Conservation (phyloP, 2,113 vertebrate species). For the Proterorhinus semilunaris region DNA sequence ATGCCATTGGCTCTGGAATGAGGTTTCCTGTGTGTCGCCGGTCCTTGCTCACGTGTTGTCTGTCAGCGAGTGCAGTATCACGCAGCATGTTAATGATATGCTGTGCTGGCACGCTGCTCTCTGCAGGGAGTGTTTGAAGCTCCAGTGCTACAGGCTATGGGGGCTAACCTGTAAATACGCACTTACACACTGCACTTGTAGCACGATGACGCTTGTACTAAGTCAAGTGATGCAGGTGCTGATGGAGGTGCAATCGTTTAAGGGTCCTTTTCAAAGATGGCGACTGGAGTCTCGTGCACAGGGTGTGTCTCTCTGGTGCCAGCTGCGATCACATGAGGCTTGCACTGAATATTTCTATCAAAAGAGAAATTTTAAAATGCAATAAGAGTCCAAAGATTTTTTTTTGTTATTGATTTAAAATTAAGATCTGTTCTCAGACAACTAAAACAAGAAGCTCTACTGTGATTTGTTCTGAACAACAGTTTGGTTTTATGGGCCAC, state of each 20-base stretch:
- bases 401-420: too few species aligned
- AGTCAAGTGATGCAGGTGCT: constrained; percentile 5
- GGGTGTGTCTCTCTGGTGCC: constrained; percentile 42
- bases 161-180: constrained; percentile 46
- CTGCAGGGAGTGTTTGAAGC: constrained; percentile 57
- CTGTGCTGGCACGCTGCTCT: constrained; percentile 45
- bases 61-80: constrained; percentile 28
- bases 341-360: background rate
- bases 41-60: constrained; percentile 31
- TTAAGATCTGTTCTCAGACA: too few species aligned
- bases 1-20: background rate
- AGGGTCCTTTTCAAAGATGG: constrained; percentile 15
- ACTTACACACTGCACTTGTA: constrained; percentile 14
- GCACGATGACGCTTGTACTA: constrained; percentile 12
- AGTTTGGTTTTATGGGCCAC: too few species aligned
- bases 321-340: constrained; percentile 32
- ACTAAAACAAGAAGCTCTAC: too few species aligned
- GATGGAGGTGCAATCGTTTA: constrained; percentile 18
- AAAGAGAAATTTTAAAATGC: too few species aligned
- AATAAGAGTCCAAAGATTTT: too few species aligned
- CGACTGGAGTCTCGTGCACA: constrained; percentile 24
- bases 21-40: background rate
- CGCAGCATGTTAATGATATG: constrained; percentile 61
- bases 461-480: too few species aligned
- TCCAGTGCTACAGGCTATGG: constrained; percentile 23